Conservation (phyloP, 2,797 vertebrate genomes). For the Pampus argenteus region DNA sequence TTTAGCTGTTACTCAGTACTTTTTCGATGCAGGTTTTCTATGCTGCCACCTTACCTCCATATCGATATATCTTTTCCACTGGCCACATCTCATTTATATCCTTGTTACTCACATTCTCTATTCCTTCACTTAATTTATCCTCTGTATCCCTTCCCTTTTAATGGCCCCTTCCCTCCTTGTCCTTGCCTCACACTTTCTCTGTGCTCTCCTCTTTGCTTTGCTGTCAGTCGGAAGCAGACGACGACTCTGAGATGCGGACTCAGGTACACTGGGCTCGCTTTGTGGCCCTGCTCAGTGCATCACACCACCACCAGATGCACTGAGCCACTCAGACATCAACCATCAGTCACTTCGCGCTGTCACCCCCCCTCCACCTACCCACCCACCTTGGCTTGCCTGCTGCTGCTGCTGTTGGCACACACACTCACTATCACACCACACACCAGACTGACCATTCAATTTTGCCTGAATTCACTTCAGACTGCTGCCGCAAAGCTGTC, state of each 20-base stretch:
- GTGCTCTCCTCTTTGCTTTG: slow-evolving; percentile 73
- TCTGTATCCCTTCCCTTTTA: slow-evolving; percentile 13
- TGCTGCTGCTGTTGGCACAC: slow-evolving; percentile 37
- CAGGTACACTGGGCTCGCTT: slow-evolving; percentile 88
- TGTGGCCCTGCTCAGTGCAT: slow-evolving; percentile 66
- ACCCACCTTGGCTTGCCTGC: slow-evolving; percentile 43
- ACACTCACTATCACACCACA: slow-evolving; percentile 30
- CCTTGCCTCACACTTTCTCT: slow-evolving; percentile 53
- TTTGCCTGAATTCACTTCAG: slow-evolving; percentile 38
- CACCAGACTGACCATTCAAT: slow-evolving; percentile 40
- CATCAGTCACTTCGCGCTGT: slow-evolving; percentile 54
- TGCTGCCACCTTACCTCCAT: not conserved
- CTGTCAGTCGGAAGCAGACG: slow-evolving; percentile 96
- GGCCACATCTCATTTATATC: not conserved
- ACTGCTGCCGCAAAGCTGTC: slow-evolving; percentile 40
- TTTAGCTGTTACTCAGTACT: slow-evolving; percentile 2
- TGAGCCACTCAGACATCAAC: slow-evolving; percentile 58
- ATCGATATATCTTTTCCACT: not conserved
- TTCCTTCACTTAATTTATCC: not conserved
- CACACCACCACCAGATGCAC: slow-evolving; percentile 55
- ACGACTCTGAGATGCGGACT: slow-evolving; percentile 92
- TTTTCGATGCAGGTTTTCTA: not conserved
- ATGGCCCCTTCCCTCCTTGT: not conserved
- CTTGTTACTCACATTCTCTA: not conserved
- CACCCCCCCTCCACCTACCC: too few relatives aligned